phyloP scores from a whole-genome alignment of 1,140 invertebrate species.

The Papilio dardanus region DNA sequence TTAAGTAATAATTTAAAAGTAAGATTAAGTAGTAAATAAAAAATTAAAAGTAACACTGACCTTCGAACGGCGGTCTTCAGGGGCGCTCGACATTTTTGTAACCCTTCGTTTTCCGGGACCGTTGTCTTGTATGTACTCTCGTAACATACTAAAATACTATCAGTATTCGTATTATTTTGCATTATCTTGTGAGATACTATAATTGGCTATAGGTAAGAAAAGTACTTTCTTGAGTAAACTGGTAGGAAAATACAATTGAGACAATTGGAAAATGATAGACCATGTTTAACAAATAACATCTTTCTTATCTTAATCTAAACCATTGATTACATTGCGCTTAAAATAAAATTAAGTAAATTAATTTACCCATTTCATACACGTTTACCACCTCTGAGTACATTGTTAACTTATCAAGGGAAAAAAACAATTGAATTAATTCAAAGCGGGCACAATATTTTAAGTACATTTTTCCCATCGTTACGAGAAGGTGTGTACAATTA shows the following conservation, averaged over 20 bases:
- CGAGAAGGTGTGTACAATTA: not conserved
- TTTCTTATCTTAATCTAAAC: too few species aligned
- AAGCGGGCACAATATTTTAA: not conserved
- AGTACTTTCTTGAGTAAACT: too few species aligned
- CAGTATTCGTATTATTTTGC: not conserved
- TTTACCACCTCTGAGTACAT: not conserved
- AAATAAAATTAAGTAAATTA: not conserved
- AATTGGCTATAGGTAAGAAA: too few species aligned
- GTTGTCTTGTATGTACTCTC: not conserved
- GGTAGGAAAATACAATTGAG: not conserved
- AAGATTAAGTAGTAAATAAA: not conserved
- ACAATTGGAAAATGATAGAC: not conserved
- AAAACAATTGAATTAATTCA: not conserved
- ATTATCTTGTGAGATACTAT: not conserved
- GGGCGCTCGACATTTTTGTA: not conserved
- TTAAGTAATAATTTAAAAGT: not conserved
- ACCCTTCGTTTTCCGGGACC: not conserved
- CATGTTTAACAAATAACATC: too few species aligned
- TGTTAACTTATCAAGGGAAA: not conserved
- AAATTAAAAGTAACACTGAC: not conserved
- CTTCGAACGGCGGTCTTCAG: slow-evolving; percentile 34
- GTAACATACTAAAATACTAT: not conserved
- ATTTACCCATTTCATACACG: not conserved
- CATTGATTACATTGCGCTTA: too few species aligned
- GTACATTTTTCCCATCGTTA: not conserved